phyloP scores from a whole-genome alignment of 2,797 vertebrate species.

The Columba guinea region DNA sequence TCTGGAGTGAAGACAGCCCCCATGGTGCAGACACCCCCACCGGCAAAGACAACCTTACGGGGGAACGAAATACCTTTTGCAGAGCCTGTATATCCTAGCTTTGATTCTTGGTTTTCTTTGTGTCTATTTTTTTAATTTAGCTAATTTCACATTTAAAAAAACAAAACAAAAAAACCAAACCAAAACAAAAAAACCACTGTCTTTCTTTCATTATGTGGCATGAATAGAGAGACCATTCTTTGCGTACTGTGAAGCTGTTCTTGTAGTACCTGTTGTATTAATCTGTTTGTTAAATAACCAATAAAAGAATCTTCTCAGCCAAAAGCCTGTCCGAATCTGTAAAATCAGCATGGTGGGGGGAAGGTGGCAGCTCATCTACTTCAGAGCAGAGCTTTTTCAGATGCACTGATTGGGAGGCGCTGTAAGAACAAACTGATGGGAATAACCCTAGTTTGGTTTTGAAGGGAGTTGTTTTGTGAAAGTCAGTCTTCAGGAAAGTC shows the following conservation, averaged over 20 bases:
- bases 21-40: fast-evolving
- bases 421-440: background rate
- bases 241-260: background rate
- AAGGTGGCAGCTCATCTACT: background rate
- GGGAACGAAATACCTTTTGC: background rate
- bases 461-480: background rate
- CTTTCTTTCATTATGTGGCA: too few species aligned
- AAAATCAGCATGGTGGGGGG: background rate
- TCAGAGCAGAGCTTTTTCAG: background rate
- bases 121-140: background rate
- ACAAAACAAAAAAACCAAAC: too few species aligned
- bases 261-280: background rate
- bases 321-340: background rate
- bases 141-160: background rate
- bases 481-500: background rate
- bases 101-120: background rate
- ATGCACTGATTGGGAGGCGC: background rate
- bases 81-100: background rate
- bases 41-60: background rate
- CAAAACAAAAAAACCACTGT: too few species aligned
- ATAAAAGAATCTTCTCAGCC: background rate
- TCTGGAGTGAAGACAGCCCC: fast-evolving
- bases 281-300: background rate
- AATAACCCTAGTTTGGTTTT: background rate
- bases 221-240: background rate